Conservation (phyloP, 2,888 invertebrate genomes). For the Chrysopilus asiliformis region DNA sequence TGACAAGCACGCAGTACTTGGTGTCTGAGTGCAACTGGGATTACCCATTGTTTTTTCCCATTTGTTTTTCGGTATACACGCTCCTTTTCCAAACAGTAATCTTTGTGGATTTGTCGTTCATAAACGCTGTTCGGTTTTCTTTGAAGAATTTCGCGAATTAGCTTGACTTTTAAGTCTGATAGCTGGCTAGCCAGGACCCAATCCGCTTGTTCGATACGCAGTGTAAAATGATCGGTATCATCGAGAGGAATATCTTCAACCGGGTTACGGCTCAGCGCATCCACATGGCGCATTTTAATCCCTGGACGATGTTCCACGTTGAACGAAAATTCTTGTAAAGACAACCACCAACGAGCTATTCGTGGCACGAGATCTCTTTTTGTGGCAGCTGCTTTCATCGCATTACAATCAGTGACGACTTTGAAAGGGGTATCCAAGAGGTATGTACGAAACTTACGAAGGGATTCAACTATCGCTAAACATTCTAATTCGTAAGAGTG, state of each 20-base stretch:
- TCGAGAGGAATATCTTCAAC: background rate
- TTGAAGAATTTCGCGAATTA: background rate
- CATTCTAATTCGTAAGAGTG: constrained; percentile 29
- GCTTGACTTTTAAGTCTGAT: no score
- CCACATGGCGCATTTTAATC: constrained; percentile 3
- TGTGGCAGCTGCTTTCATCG: constrained; percentile 8
- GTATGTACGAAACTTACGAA: constrained; percentile 8
- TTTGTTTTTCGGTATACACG: constrained; percentile 1
- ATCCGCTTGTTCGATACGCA: background rate
- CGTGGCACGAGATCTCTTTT: constrained; percentile 16
- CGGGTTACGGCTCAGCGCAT: constrained; percentile 19
- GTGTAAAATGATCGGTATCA: background rate
- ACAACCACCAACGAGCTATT: constrained; percentile 5
- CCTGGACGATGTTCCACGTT: background rate
- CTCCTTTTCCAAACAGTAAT: background rate
- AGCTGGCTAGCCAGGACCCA: no score
- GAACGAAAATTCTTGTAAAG: constrained; percentile 4
- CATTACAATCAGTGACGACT: constrained; percentile 5
- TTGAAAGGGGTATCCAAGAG: constrained; percentile 1
- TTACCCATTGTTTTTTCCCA: background rate
- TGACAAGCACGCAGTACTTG: constrained; percentile 14
- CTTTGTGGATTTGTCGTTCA: background rate
- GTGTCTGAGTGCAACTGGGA: no score
- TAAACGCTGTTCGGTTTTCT: background rate
- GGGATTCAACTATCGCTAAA: no score